Conservation (phyloP, 1,140 invertebrate species). For the Microplitis mediator region DNA sequence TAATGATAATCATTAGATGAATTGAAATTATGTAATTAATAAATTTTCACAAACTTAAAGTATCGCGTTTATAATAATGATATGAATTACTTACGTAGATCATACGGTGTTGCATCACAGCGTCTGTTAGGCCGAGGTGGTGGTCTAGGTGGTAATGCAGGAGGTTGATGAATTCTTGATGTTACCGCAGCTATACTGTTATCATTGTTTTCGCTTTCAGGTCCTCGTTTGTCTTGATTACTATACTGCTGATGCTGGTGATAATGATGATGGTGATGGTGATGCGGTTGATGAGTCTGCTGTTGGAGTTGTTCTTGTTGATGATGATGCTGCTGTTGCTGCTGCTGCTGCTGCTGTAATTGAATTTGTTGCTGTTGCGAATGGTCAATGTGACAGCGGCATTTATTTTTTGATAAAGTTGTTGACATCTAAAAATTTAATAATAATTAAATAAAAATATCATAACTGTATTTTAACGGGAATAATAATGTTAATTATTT, state of each 20-base stretch:
- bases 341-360: slow-evolving; percentile 19
- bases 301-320: slow-evolving; percentile 12
- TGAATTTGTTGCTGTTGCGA: slow-evolving; percentile 25
- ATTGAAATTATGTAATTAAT: background rate
- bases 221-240: slow-evolving; percentile 40
- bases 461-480: background rate
- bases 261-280: slow-evolving; percentile 30
- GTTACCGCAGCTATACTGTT: slow-evolving; percentile 46
- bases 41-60: too few relatives aligned
- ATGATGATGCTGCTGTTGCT: background rate
- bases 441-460: background rate
- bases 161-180: slow-evolving; percentile 57
- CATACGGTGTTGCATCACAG: slow-evolving; percentile 48
- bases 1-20: background rate
- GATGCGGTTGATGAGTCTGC: slow-evolving; percentile 25
- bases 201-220: slow-evolving; percentile 43
- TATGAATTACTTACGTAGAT: slow-evolving; percentile 48
- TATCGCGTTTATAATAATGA: too few relatives aligned
- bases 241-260: slow-evolving; percentile 42
- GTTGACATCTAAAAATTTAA: slow-evolving; percentile 42
- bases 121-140: slow-evolving; percentile 54
- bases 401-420: slow-evolving; percentile 52
- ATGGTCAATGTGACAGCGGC: slow-evolving; percentile 52
- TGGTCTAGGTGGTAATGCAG: slow-evolving; percentile 56
- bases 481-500: background rate